Base-by-base conservation (phyloP, 1,140 invertebrate genomes). In the Arion vulgaris region DNA sequence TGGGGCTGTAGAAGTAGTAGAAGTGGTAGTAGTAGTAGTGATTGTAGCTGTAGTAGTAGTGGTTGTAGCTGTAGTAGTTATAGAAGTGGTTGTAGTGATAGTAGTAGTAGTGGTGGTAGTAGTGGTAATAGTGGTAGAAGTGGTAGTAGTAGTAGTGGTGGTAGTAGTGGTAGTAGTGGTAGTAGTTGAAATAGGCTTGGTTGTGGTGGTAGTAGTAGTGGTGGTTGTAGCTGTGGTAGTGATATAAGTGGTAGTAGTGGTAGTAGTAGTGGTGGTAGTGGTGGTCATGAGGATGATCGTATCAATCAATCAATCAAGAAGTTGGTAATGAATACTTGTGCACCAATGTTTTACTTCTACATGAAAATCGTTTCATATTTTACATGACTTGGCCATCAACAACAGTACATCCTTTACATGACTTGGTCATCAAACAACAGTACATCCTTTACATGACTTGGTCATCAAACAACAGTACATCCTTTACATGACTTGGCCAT, bases 131-230 rank as follows among this genome's bases (percentile, higher is more conserved):
- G 53, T 57, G 23, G 19, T 57, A 57, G 5, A 15, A 11, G 53
- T 57, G 11, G n/a, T 34, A 32, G n/a, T 66, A 32, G n/a, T 66
- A 66, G n/a, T 66, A 32, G n/a, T 32, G 32, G n/a, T 66, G 32
- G n/a, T 66, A 66, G 28, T 66, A 66, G 62, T 66, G 32, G 5
- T 66, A 66, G n/a, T 66, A 66, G n/a, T 66, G 5, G n/a, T 66
- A 32, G 5, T 32, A 32, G n/a, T 32, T 15, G 28, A 32, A 66
- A 28, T 66, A 66, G n/a, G 28, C 28, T 2, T 66, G 32, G n/a
- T 66, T 15, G 11, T 66, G 5, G 11, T 66, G 5, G 11, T 66
- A 32, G 28, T 66, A 32, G 62, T 66, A 66, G 5, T 66, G 5
- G n/a, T 66, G 32, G n/a, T 66, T 32, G n/a, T 66, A 66, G 1